Conservation (phyloP, 2,113 vertebrate genomes). For the Pluvialis apricaria region DNA sequence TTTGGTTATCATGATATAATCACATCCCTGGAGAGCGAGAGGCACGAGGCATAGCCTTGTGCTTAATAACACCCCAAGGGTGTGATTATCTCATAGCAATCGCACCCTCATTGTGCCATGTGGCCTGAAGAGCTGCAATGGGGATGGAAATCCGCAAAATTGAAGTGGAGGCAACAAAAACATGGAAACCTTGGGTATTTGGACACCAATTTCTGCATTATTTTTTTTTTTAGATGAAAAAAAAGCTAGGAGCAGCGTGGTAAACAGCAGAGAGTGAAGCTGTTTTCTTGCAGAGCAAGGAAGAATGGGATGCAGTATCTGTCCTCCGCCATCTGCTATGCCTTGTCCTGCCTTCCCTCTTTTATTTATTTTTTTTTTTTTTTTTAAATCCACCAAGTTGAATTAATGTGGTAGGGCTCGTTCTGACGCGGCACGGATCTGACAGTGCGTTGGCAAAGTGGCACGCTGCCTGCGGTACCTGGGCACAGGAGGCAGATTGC, state of each 20-base stretch:
- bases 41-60: constrained; percentile 58
- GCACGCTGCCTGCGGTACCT: neutral
- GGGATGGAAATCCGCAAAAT: neutral
- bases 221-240: neutral
- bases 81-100: constrained; percentile 58
- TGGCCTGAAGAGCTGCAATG: constrained; percentile 2
- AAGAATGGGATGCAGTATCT: constrained; percentile 45
- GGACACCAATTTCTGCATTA: neutral
- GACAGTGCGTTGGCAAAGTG: constrained; percentile 13
- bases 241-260: neutral
- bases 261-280: constrained; percentile 52
- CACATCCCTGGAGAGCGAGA: constrained; percentile 42
- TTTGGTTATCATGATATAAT: constrained; percentile 70
- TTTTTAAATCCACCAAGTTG: neutral
- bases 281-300: constrained; percentile 36
- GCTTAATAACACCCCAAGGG: constrained; percentile 69
- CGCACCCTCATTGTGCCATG: constrained; percentile 56
- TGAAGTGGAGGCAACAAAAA: neutral
- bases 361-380: neutral
- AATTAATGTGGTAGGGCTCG: neutral
- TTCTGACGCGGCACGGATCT: neutral
- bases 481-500: neutral
- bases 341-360: constrained; percentile 26
- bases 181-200: neutral
- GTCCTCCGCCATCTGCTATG: constrained; percentile 59